Base-by-base conservation (phyloP, 2,113 vertebrate genomes). In the Dromiciops gliroides region DNA sequence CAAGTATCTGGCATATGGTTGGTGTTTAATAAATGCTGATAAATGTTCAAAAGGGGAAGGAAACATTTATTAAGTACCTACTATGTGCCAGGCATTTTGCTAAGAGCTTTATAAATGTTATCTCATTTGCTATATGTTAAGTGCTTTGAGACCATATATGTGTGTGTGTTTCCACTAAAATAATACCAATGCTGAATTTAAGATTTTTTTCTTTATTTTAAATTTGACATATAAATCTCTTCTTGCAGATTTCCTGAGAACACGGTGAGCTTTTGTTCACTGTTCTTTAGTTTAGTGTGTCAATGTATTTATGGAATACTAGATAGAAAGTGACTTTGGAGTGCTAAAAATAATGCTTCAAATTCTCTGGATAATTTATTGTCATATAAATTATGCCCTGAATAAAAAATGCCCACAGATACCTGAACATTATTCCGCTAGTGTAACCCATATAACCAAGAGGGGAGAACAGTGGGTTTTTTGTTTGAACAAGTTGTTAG, bases 381-480 rank as follows among this genome's bases (percentile, higher is more conserved):
- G 94, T 96, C 94, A 95, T 89, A 89, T 95, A 97, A 97, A 96
- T 95, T 96, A 97, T 91, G 95, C 90, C 94, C 49, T 53, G 92
- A 95, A 53, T 96, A 89, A 94, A 97, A 98, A 96, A 93, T 91
- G 75, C 37, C 93, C 49, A 83, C 91, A 95, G 97, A 96, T 91
- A 92, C 31, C 24, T 94, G 75, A 95, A 75, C 51, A 25, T 93
- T 89, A 75, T 97, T 88, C 50, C 91, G 60, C 83, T 52, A 37
- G 75, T 50, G 31, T 92, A 96, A 96, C 6, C 60, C 75, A 89
- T 11, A 95, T 75, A 96, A 97, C 94, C 94, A 97, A 95, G 97
- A 91, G 89, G 97, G 83, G 95, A 92, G 94, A 97, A 92, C 92
- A 98, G 93, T 90, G 92, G 95, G 92, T 96, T 97, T 96, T 94